Base-by-base conservation (phyloP, 2,113 vertebrate species). In the Malurus melanocephalus region DNA sequence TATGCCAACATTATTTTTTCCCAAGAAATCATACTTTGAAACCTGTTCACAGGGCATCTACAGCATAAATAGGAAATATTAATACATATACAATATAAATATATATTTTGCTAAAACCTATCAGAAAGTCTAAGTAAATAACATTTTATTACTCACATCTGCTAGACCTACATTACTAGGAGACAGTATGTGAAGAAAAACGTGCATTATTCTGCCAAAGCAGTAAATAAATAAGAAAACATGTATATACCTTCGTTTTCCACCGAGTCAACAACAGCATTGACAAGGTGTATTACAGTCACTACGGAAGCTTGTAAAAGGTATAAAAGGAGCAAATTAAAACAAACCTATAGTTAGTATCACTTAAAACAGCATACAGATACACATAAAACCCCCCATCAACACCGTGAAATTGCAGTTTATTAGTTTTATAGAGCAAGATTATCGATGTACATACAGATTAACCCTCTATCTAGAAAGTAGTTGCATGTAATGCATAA, bases 241-340 rank as follows among this genome's bases (percentile, higher is more conserved):
- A 71, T 62, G 85, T 95, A 96, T 96, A 97, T 99, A 99, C 99
- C 99, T 99, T 98, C 98, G 97, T 97, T 95, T 97, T 97, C 98
- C 98, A 99, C 99, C 98, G 95, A 98, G 98, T 98, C 98, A 99
- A 99, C 98, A 92, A 97, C 97, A 96, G 97, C 95, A 97, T 97
- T 99, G 98, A 99, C 99, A 98, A 98, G 98, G 98, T 99, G 99
- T 97, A 99, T 98, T 97, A 99, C 98, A 96, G 99, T 99, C 98
- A 99, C 99, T 98, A 99, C 35, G 99, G 99, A 99, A 98, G 99
- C 99, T 99, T 99, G 98, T 97, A 97, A 97, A 96, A 97, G 96
- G 97, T 85, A 97, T 92, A 97, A 97, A 96, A 97, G 97, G 95
- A 97, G 96, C 88, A 97, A 97, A 97, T 98, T 97, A 97, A 96